Evolutionary conservation across 2,888 invertebrate species (phyloP).

Genomic region (Tholera decimalis): DNA sequence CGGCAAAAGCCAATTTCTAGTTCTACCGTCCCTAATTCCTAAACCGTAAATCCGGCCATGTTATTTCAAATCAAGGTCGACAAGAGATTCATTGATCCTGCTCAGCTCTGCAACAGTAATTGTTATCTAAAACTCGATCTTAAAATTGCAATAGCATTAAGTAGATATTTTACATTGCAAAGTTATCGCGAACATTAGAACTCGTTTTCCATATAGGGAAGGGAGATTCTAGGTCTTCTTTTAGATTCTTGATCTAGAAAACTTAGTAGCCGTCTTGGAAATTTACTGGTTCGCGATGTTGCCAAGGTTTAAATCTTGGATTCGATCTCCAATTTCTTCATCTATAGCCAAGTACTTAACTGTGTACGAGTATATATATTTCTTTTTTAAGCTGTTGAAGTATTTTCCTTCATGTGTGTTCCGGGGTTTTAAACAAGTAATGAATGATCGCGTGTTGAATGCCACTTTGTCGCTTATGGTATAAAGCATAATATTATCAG

Average conservation of each 20-base stretch:
- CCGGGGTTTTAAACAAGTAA: too few relatives aligned
- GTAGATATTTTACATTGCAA: slow-evolving; percentile 60
- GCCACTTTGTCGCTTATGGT: too few relatives aligned
- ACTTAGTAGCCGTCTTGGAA: slow-evolving; percentile 28
- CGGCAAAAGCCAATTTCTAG: slow-evolving; percentile 11
- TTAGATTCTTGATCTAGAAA: slow-evolving; percentile 41
- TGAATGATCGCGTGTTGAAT: too few relatives aligned
- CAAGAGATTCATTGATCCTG: slow-evolving; percentile 54
- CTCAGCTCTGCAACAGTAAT: slow-evolving; percentile 40
- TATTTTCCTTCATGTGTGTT: too few relatives aligned
- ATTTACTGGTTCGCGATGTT: slow-evolving; percentile 16
- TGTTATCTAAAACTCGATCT: slow-evolving; percentile 58
- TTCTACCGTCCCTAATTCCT: slow-evolving; percentile 40
- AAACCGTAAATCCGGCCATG: slow-evolving; percentile 28
- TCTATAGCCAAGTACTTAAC: not conserved
- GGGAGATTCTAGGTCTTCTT: slow-evolving; percentile 52
- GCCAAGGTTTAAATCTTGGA: slow-evolving; percentile 12
- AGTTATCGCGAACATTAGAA: slow-evolving; percentile 39
- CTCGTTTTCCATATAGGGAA: slow-evolving; percentile 51
- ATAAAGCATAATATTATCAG: too few relatives aligned
- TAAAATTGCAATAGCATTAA: slow-evolving; percentile 54
- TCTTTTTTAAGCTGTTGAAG: not conserved
- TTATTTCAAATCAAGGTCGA: slow-evolving; percentile 46
- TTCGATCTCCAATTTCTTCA: slow-evolving; percentile 6
- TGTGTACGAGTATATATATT: too few relatives aligned